Base-by-base conservation (phyloP, 2,113 vertebrate species). In the Apeltes quadracus region DNA sequence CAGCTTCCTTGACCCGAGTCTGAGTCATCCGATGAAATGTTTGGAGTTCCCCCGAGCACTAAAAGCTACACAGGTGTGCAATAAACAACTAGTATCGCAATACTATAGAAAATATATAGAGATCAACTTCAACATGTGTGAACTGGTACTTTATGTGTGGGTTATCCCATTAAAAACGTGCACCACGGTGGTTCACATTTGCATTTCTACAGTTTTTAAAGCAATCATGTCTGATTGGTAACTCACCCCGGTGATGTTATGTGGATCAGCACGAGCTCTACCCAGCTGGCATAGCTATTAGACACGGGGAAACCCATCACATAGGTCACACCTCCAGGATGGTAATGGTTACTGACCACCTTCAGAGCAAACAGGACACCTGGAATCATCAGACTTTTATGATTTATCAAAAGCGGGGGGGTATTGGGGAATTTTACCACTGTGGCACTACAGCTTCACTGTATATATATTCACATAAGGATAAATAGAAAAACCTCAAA, bases 311-410 rank as follows among this genome's bases (percentile, higher is more conserved):
- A n/a, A 7, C 95, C 96, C 93, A 97, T 57, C 72, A 98, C 48
- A 12, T 64, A 93, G 65, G 90, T 95, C 58, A 93, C 85, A 27
- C 92, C 93, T 72, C 97, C 96, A 1, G 96, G 96, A 61, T 94
- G 85, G 79, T 96, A 96, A 83, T 97, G 81, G 91, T 97, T 97
- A 85, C 86, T 96, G 53, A 99, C 93, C 76, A 99, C 97, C 90
- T 99, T 99, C 89, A 99, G 92, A 65, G 94, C 96, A 92, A 99
- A 99, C 82, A 99, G 81, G 74, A 99, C 97, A 55, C 97, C 97
- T 99, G 15, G 63, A 53, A 92, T 92, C 25, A 56, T 51, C 58
- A 51, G 4, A 8, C 36, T 65, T 23, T 34, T 18, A 48, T 6
- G 81, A 23, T 18, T 6, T 27, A 39, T 44, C 22, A 53, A 41